Base-by-base conservation (phyloP, 2,113 vertebrate genomes). In the Peucedramus taeniatus region DNA sequence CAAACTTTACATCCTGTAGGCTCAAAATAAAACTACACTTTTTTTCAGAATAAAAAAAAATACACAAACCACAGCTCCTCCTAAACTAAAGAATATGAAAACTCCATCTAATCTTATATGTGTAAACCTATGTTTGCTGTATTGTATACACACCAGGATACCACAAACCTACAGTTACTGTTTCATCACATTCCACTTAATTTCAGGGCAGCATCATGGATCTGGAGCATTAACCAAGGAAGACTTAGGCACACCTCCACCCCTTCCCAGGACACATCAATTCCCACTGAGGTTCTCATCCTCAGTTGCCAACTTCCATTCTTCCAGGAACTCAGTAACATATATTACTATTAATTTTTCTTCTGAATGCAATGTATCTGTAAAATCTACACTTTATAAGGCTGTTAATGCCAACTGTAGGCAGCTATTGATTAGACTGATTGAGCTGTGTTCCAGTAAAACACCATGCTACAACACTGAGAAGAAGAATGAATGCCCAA, bases 91-190 rank as follows among this genome's bases (percentile, higher is more conserved):
- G 17, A 27, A 33, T 70, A 76, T 31, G 60, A n/a, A 49, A 33
- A 20, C 27, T 31, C 35, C 7, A 6, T 10, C 70, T 74, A 19
- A 50, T 20, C 21, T 33, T 27, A 3, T 6, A 12, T 5, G 12
- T 11, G 10, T 19, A 21, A 15, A 37, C 2, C 23, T 10, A 1
- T 5, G 14, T 28, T 61, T 2, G 7, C 24, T 53, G 28, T 11
- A 39, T 7, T 49, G 22, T 3, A 22, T 1, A 33, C 7, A 23
- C 31, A 49, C 3, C 26, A 50, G 35, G 22, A 39, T 23, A 40
- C 12, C 11, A 20, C 16, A 59, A 44, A 57, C 19, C 20, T 40
- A 17, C 35, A 42, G 49, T 8, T 35, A 31, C 26, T 3, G 8
- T 31, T 39, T 26, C 15, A 42, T 44, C 13, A 16, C 63, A n/a